Conservation (phyloP, 2,888 invertebrate genomes). For the Cerceris ruficornis region DNA sequence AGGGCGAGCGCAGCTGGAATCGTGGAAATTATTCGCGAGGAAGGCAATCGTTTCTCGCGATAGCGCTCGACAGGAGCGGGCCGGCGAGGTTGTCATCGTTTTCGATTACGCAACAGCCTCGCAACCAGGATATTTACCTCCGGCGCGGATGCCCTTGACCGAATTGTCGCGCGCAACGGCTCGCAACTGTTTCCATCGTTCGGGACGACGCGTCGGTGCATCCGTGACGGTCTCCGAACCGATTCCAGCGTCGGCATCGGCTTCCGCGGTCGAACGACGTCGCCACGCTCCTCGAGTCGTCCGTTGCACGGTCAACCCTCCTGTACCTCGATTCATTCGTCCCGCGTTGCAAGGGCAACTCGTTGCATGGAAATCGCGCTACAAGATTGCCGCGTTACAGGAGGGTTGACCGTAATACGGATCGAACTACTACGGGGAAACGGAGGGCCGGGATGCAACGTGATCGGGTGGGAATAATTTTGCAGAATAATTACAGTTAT, state of each 20-base stretch:
- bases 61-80: background rate
- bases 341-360: too few relatives aligned
- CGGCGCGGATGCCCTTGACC: conserved; percentile 43
- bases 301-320: too few relatives aligned
- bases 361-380: too few relatives aligned
- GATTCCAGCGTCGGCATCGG: too few relatives aligned
- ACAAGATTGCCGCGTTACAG: too few relatives aligned
- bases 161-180: conserved; percentile 39
- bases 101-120: conserved; percentile 5
- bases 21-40: background rate
- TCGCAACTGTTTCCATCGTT: conserved; percentile 15
- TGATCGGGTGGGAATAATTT: background rate
- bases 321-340: too few relatives aligned
- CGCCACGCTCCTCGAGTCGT: too few relatives aligned
- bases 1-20: background rate
- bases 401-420: too few relatives aligned
- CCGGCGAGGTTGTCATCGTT: too few relatives aligned
- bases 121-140: conserved; percentile 40
- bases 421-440: too few relatives aligned
- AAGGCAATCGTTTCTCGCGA: background rate
- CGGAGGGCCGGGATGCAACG: background rate
- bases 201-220: conserved; percentile 10
- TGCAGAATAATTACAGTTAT: conserved; percentile 60
- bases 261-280: too few relatives aligned
- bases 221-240: background rate